Evolutionary conservation across 2,113 vertebrate species (phyloP).

Genomic region (Passerina amoena): DNA sequence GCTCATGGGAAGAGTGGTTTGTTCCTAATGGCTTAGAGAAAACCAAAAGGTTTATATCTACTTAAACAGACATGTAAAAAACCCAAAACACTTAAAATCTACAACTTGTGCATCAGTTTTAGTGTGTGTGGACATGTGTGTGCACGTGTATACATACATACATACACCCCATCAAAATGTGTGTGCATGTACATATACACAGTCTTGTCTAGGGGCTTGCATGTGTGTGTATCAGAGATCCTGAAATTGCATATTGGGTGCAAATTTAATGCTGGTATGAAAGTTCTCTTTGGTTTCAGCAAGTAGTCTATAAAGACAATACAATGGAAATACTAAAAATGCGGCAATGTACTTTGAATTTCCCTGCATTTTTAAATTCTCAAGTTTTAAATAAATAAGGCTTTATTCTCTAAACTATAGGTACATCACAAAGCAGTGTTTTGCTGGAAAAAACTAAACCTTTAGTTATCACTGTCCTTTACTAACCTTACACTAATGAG

Average conservation of each 20-base stretch:
- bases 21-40: constrained; percentile 48
- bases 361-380: constrained; percentile 71
- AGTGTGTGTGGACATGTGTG: constrained; percentile 41
- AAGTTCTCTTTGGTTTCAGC: constrained; percentile 82
- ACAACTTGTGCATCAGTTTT: constrained; percentile 69
- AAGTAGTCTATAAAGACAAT: constrained; percentile 70
- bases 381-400: constrained; percentile 72
- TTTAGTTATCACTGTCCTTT: not conserved
- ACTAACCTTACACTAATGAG: constrained; percentile 17
- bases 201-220: not conserved
- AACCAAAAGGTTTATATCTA: constrained; percentile 32
- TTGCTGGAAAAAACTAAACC: constrained; percentile 42
- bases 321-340: constrained; percentile 63
- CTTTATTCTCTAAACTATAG: constrained; percentile 63
- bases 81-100: constrained; percentile 50
- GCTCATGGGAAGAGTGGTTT: constrained; percentile 61
- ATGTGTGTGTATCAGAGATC: constrained; percentile 60
- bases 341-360: constrained; percentile 59
- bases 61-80: constrained; percentile 52
- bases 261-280: constrained; percentile 79
- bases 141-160: constrained; percentile 3
- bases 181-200: not conserved
- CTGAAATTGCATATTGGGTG: constrained; percentile 77
- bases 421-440: constrained; percentile 36
- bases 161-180: not conserved